Base-by-base conservation (phyloP, 2,888 invertebrate species). In the Embidobia sp. region DNA sequence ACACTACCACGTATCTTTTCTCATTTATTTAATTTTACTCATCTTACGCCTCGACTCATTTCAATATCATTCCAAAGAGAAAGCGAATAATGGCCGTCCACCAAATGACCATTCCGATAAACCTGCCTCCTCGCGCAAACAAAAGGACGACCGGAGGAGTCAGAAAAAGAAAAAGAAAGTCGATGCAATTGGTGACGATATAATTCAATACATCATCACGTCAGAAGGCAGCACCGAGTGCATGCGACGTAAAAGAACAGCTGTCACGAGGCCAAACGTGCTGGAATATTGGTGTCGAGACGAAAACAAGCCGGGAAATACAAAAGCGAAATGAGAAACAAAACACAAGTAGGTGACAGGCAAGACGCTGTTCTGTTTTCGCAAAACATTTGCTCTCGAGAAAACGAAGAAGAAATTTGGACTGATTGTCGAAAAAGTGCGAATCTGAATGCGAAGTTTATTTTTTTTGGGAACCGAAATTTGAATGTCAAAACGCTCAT, bases 121-220 rank as follows among this genome's bases (percentile, higher is more conserved):
- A 67, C 69, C 33, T 59, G 49, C 46, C 42, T 33, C 33, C 27
- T 26, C 15, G 15, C 15, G 15, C 16, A 22, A 69, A 69, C 69
- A 69, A 69, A 69, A 69, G 57, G 11, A 51, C 11, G 42, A 49
- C 2, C 8, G 16, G 49, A 49, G 48, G 11, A 33, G n/a, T 49
- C 6, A 44, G 27, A 59, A 59, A 33, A 37, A 53, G 61, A 46
- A 61, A 61, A 61, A 29, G 70, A 61, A 61, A 70, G 61, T 44
- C 44, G 48, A 27, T 18, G 70, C 51, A 70, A 61, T 61, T 59
- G 57, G 42, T 49, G 26, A 55, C 49, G 69, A 59, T 42, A 69
- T 59, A 51, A 61, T 70, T 61, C 70, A 70, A 61, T 61, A 70
- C 61, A 70, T 61, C 61, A 70, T 61, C 70, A 61, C 61, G 70